phyloP scores from a whole-genome alignment of 2,113 vertebrate genomes.

The Periophthalmus modestus region DNA sequence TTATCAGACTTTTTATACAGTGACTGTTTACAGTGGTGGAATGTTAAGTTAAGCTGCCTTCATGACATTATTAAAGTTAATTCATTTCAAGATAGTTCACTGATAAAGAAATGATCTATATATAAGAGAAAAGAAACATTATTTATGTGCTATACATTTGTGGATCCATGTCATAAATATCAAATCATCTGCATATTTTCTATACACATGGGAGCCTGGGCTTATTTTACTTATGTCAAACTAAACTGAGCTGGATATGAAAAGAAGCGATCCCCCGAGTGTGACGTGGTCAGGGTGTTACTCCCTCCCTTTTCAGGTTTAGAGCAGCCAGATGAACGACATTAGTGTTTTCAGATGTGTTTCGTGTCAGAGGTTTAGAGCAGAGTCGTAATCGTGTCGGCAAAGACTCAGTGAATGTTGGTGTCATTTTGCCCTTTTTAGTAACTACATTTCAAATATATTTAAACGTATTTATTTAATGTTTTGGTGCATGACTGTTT shows the following conservation, averaged over 20 bases:
- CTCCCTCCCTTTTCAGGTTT: not conserved
- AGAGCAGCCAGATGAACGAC: not conserved
- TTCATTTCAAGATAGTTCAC: not conserved
- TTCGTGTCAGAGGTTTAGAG: not conserved
- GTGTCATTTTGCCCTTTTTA: slow-evolving; percentile 29
- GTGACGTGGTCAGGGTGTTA: not conserved
- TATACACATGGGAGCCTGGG: no score
- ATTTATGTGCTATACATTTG: not conserved
- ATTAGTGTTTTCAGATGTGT: not conserved
- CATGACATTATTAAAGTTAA: slow-evolving; percentile 2
- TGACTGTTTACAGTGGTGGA: slow-evolving; percentile 55
- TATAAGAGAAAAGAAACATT: not conserved
- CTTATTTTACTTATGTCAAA: not conserved
- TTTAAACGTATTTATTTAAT: slow-evolving; percentile 30
- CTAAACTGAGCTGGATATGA: not conserved
- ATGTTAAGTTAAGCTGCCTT: slow-evolving; percentile 50
- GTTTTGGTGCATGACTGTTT: slow-evolving; percentile 50
- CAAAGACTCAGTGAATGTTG: slow-evolving; percentile 21
- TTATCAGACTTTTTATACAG: slow-evolving; percentile 37
- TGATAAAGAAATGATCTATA: not conserved
- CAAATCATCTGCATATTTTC: not conserved
- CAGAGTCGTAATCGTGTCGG: no score
- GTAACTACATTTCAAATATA: slow-evolving; percentile 3
- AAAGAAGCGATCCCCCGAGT: not conserved
- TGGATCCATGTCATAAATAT: not conserved